These are phyloP conservation scores for Pocillopora meandrina DNA, from an alignment of 92 coral and sea anemone species.

Conservation along the genomic window DNA sequence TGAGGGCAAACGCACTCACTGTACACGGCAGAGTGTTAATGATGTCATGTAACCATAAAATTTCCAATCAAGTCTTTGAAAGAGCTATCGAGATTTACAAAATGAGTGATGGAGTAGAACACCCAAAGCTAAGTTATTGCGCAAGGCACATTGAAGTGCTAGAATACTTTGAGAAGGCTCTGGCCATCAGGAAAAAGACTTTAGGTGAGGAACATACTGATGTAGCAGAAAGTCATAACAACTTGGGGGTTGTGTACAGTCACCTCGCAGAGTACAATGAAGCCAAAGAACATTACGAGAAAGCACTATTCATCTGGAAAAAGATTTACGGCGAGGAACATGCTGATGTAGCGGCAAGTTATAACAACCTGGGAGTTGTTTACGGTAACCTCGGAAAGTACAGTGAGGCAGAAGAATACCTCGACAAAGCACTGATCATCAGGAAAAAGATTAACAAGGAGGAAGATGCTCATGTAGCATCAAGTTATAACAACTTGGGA, in stretches of 20 bases:
- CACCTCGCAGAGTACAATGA: slow-evolving; percentile 3
- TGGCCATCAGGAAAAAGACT: background rate
- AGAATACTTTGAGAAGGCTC: background rate
- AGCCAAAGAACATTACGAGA: slow-evolving; percentile 11
- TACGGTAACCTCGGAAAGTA: background rate
- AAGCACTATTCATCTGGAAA: background rate
- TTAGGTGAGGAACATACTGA: background rate
- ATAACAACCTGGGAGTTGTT: background rate
- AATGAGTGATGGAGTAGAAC: background rate
- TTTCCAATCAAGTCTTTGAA: slow-evolving; percentile 7
- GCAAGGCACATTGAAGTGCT: background rate
- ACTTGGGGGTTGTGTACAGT: background rate
- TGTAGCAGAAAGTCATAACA: background rate
- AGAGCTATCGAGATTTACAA: background rate
- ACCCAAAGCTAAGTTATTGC: background rate
- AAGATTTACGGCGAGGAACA: background rate
- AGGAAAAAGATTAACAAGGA: slow-evolving; percentile 1
- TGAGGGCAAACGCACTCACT: background rate
- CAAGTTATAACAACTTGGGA: background rate
- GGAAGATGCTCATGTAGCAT: slow-evolving; percentile 12
- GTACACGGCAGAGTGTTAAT: background rate
- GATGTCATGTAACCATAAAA: background rate
- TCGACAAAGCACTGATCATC: slow-evolving; percentile 3
- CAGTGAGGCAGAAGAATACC: slow-evolving; percentile 4
- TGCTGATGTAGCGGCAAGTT: background rate